These are phyloP conservation scores for Laterallus jamaicensis DNA, from an alignment of 2,113 vertebrate genomes.

Conservation along the genomic window DNA sequence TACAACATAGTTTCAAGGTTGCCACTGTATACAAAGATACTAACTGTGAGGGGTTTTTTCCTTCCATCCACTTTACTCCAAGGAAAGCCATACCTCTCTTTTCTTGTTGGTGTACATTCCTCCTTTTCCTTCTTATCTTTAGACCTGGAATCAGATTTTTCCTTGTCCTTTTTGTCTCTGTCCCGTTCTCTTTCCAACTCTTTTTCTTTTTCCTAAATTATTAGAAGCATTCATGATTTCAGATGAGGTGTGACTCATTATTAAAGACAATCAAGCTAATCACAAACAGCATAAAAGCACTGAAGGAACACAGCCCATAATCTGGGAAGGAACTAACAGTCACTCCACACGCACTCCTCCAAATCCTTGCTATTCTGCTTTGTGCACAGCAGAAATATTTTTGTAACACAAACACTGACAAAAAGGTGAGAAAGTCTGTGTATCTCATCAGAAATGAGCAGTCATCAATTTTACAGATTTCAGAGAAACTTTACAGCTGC, in stretches of 20 bases:
- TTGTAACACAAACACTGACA: neutral
- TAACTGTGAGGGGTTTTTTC: neutral
- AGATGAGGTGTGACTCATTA: neutral
- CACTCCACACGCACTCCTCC: neutral
- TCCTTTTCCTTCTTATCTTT: conserved; percentile 95
- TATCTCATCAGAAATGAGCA: neutral
- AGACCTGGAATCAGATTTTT: conserved; percentile 88
- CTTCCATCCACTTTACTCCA: neutral
- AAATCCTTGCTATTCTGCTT: neutral
- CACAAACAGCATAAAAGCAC: neutral
- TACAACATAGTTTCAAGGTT: neutral
- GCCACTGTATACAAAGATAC: neutral
- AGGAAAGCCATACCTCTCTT: conserved; percentile 84
- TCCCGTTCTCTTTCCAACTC: conserved; percentile 94
- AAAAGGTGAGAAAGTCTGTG: neutral
- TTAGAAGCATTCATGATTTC: conserved; percentile 21
- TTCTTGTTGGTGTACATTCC: conserved; percentile 90
- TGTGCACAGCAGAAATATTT: neutral
- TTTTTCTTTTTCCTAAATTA: conserved; percentile 92
- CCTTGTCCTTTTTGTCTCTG: conserved; percentile 90
- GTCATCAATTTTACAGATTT: neutral
- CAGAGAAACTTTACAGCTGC: neutral
- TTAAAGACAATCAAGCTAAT: neutral
- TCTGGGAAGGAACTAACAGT: neutral
- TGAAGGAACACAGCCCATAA: neutral